Evolutionary conservation across 2,888 invertebrate species (phyloP), one percentile per base, ranked within the genome.

Genomic region (Bursaphelenchus okinawaensis): DNA sequence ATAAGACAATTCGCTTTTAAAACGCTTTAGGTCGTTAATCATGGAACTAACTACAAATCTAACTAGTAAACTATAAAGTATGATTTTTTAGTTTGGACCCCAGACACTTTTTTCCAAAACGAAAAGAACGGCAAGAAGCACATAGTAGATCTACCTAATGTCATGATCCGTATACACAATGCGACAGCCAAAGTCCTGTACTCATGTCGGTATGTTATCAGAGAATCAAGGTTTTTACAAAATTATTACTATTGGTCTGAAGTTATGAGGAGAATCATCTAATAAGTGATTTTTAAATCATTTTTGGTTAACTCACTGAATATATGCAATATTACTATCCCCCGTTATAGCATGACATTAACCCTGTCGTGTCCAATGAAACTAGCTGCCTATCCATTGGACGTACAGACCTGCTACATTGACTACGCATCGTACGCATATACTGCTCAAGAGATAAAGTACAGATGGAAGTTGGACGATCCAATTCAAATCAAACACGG

Each of bases 381-480:
- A 85, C 87, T 94, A 79, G 71, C 68, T 23, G 77, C 75, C 73
- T 95, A 94, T 86, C 95, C 95, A 7, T 85, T 95, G 85, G 95
- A 95, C 86, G 89, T 91, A 82, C 94, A 95, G 87, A 89, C 69
- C 4, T 72, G 94, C 85, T 92, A 91, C 64, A 87, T 95, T 74
- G 87, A 91, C 82, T 93, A 94, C 91, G 93, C 93, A 75, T 93
- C 93, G 84, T 95, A 95, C 85, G 95, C 94, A 71, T 96, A 94
- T 91, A 94, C 94, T 24, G 60, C 93, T 50, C 90, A 91, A 77
- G 94, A 94, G 86, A 87, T 94, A 81, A 91, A 92, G 77, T 94
- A 94, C 86, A 87, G 91, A 75, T 94, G 94, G 94, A 93, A 93
- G 84, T 68, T 69, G n/a, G 91, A 90, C 29, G 92, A 93, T 85